A percentile compares a stretch with the other conserved stretches of the same genome.
phyloP scores from a whole-genome alignment of 1,140 invertebrate species.

The Drosophila ercepeae region DNA sequence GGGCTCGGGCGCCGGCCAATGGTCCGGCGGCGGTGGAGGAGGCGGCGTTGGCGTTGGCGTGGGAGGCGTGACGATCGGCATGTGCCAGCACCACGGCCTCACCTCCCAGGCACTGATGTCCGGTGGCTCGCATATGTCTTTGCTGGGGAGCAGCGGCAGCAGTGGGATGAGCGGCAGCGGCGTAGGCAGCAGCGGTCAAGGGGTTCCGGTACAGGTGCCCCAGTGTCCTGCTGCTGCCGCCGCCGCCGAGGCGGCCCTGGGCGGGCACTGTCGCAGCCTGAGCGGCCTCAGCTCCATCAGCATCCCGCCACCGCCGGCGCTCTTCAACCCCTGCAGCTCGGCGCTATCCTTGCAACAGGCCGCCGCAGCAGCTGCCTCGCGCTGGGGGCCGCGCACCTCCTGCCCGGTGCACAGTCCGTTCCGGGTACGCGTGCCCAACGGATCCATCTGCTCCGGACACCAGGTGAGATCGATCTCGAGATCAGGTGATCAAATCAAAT shows the following conservation, averaged over 20 bases:
- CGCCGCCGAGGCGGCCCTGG: slow-evolving; percentile 45
- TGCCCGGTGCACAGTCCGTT: slow-evolving; percentile 88
- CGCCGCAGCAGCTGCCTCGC: slow-evolving; percentile 50
- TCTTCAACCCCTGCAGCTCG: slow-evolving; percentile 83
- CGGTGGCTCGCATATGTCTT: slow-evolving; percentile 82
- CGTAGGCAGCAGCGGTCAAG: slow-evolving; percentile 71
- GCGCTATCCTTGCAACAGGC: slow-evolving; percentile 71
- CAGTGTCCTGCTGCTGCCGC: slow-evolving; percentile 42
- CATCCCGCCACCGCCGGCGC: slow-evolving; percentile 73
- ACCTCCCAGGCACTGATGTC: slow-evolving; percentile 83
- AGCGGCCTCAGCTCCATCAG: slow-evolving; percentile 74
- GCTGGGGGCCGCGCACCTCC: slow-evolving; percentile 83
- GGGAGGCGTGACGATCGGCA: slow-evolving; percentile 41
- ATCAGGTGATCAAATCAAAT: neutral
- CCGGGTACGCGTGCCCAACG: slow-evolving; percentile 86
- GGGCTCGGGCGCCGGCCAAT: slow-evolving; percentile 55
- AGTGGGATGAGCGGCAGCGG: slow-evolving; percentile 75
- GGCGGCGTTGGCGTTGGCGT: slow-evolving; percentile 51
- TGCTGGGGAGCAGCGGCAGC: slow-evolving; percentile 71
- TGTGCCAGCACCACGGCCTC: slow-evolving; percentile 78
- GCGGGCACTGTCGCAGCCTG: slow-evolving; percentile 75
- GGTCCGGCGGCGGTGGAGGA: slow-evolving; percentile 52
- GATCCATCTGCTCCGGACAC: slow-evolving; percentile 84
- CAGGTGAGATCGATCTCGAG: slow-evolving; percentile 79
- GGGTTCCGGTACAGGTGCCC: slow-evolving; percentile 57